A percentile compares a stretch with the other conserved stretches of the same genome.
Conservation (phyloP, 2,888 invertebrate species). For the Drosophila tripunctata region DNA sequence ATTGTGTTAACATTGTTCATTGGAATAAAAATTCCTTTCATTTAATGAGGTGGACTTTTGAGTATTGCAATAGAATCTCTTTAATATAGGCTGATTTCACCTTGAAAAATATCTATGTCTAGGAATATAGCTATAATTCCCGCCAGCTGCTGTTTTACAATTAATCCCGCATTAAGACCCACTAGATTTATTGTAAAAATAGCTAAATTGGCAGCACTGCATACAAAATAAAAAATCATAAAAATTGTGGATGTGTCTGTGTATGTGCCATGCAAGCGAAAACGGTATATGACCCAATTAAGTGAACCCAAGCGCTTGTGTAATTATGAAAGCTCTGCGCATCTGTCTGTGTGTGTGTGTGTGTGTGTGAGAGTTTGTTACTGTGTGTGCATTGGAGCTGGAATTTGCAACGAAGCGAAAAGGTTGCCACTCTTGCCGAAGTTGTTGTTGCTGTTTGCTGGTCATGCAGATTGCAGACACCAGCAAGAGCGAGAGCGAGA, state of each 20-base stretch:
- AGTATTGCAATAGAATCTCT: too few species aligned
- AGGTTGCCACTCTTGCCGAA: constrained; percentile 73
- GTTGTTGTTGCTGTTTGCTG: constrained; percentile 45
- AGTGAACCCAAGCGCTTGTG: constrained; percentile 74
- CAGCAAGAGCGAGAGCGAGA: constrained; percentile 34
- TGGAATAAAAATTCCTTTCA: too few species aligned
- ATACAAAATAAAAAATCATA: constrained; percentile 37
- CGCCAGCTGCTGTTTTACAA: too few species aligned
- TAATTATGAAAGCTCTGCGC: constrained; percentile 71
- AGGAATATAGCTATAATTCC: too few species aligned
- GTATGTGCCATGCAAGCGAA: constrained; percentile 59
- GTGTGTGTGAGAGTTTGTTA: constrained; percentile 33
- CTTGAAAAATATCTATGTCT: too few species aligned
- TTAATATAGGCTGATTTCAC: too few species aligned
- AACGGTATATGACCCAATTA: constrained; percentile 81
- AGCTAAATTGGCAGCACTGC: too few species aligned
- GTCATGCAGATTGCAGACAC: constrained; percentile 72
- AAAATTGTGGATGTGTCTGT: constrained; percentile 32
- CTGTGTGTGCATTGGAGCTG: constrained; percentile 72
- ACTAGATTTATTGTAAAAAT: too few species aligned
- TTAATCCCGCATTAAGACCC: too few species aligned
- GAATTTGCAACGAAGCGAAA: constrained; percentile 79
- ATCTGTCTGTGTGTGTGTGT: constrained; percentile 32
- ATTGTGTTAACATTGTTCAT: too few species aligned
- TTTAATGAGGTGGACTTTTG: too few species aligned